Base-by-base conservation (phyloP, 2,888 invertebrate genomes). In the Rhagonycha fulva region DNA sequence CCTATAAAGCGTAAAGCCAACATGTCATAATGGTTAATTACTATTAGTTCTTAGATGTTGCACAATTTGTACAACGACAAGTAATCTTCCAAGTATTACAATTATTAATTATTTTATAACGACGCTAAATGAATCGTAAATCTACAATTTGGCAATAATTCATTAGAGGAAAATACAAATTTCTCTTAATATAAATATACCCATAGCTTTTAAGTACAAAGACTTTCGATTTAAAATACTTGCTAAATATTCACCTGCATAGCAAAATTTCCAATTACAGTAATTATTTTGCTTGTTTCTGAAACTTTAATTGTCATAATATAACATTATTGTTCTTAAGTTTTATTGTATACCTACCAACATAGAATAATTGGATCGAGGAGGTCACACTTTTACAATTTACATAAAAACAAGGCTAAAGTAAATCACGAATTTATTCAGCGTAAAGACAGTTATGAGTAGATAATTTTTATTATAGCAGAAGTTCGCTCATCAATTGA, bases 371-470 rank as follows among this genome's bases (percentile, higher is more conserved):
- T 76, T 72, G 72, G 72, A 71, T 68, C 69, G 75, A 76, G 75
- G 72, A 76, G 75, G 75, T 62, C 71, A 63, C 72, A 76, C 75
- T 76, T 76, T 76, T 76, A 72, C 75, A 76, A 72, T 76, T 76
- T 72, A 71, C 75, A 76, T 72, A 72, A 72, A 76, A 76, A 72
- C 75, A 72, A 76, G 72, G 75, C 67, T 71, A 71, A 71, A 71
- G 68, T 24, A 68, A 75, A 76, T 72, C 75, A 76, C 72, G 72
- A 72, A 71, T 19, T 62, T 62, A 72, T 72, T 62, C 24, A 72
- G 71, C 75, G 69, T 72, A 67, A 76, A 72, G 61, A 75, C 66
- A 24, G 63, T 66, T 66, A 66, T 66, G 24, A 24, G 19, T n/a
- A 32, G 32, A 32, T 32, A 32, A 32, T 4, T 4, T 32, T 32